Evolutionary conservation across 2,888 invertebrate genomes (phyloP), one percentile per base, ranked within the genome.

Genomic region (Melinopterus prodromus): DNA sequence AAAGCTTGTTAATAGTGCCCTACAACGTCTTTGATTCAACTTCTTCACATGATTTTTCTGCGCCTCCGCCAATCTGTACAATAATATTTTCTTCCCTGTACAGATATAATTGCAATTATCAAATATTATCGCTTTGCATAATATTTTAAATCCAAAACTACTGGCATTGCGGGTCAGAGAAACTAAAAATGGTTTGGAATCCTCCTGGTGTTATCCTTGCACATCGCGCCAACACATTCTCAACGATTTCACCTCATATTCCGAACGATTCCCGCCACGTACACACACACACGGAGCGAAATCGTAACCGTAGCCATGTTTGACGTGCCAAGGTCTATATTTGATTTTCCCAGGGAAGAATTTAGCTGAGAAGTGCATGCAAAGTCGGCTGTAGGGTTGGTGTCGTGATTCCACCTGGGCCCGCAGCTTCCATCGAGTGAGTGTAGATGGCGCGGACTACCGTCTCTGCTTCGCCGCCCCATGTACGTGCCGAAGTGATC

Each of bases 301-400:
- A 53, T 53, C 53, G 53, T 53, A 53, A 53, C 53, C 74, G 74
- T 74, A 74, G 35, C 37, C 74, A 36, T 82, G 80, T 82, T 81
- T 77, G 81, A 80, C 78, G 80, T 80, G 82, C 82, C 53, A 82
- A 84, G 81, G 82, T 83, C 83, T 83, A 82, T 83, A 83, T 84
- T 84, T 83, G 82, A 84, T 83, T 83, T 82, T 80, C 80, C 79
- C 79, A 79, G 70, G 82, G 82, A 81, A 81, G 82, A 83, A 82
- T 82, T 84, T 80, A 79, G 80, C 38, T 78, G 78, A 76, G 36
- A 74, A 82, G 82, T 80, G 80, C 81, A 78, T 82, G 82, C 81
- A 81, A 82, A 80, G 78, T 82, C 82, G 77, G 70, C 16, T 53
- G 12, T 75, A 78, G 76, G 76, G 71, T 53, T n/a, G 69, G 72